phyloP scores from a whole-genome alignment of 1,140 invertebrate genomes.

The Drosophila paulistorum region DNA sequence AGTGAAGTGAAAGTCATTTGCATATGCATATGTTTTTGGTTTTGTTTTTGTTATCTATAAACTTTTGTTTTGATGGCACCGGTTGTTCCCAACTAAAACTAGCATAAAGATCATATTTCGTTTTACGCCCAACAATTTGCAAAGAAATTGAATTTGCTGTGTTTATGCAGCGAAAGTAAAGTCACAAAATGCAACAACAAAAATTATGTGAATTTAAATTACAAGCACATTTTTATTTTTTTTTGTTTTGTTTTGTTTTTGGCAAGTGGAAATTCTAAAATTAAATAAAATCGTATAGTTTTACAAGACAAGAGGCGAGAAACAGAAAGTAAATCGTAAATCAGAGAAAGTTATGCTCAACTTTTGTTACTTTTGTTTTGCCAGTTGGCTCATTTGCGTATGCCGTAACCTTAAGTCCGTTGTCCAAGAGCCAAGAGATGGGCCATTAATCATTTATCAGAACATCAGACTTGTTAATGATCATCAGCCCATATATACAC shows the following conservation, averaged over 20 bases:
- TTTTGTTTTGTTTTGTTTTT: not conserved
- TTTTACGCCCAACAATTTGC: constrained; percentile 16
- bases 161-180: constrained; percentile 71
- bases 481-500: constrained; percentile 16
- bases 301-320: constrained; percentile 52
- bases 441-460: constrained; percentile 74
- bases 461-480: constrained; percentile 66
- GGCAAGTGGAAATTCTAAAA: constrained; percentile 61
- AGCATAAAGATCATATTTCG: constrained; percentile 8
- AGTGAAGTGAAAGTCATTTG: constrained; percentile 80
- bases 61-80: constrained; percentile 50
- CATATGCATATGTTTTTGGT: constrained; percentile 36
- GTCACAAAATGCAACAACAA: constrained; percentile 50
- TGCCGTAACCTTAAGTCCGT: constrained; percentile 59
- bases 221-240: not conserved
- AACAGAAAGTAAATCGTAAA: constrained; percentile 80
- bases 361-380: constrained; percentile 20
- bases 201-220: constrained; percentile 20
- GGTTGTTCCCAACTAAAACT: constrained; percentile 21
- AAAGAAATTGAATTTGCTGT: constrained; percentile 34
- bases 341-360: constrained; percentile 64
- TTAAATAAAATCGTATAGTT: constrained; percentile 34
- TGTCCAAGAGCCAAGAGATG: not conserved
- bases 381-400: constrained; percentile 56
- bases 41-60: not conserved